phyloP scores from a whole-genome alignment of 2,888 invertebrate species.

The Noctuana brunneofusca region DNA sequence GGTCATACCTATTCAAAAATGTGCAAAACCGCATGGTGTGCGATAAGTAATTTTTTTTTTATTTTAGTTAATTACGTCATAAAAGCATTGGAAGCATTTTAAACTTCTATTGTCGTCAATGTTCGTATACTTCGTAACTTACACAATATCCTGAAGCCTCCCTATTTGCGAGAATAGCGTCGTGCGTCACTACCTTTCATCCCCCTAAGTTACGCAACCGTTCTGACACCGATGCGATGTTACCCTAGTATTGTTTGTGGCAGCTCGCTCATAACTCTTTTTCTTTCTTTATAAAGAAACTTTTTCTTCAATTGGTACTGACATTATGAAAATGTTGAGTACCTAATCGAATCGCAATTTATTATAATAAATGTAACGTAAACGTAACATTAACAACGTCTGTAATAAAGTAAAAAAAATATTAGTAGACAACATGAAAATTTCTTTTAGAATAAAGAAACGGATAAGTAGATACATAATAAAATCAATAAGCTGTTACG shows the following conservation, averaged over 20 bases:
- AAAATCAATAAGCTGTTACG: background rate
- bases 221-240: slow-evolving; percentile 48
- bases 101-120: too few species aligned
- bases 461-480: background rate
- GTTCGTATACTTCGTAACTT: background rate
- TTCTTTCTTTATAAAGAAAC: background rate
- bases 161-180: slow-evolving; percentile 11
- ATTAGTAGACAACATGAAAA: too few species aligned
- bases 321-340: too few species aligned
- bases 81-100: background rate
- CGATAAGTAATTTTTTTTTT: too few species aligned
- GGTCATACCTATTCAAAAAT: too few species aligned
- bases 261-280: slow-evolving; percentile 21
- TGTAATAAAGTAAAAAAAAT: too few species aligned
- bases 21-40: too few species aligned
- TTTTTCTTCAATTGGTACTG: background rate
- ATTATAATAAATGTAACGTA: too few species aligned
- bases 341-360: too few species aligned
- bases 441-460: background rate
- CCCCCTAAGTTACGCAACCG: slow-evolving; percentile 32
- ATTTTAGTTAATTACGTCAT: too few species aligned
- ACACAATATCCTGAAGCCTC: background rate
- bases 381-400: too few species aligned
- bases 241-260: slow-evolving; percentile 56
- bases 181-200: slow-evolving; percentile 18